These are phyloP conservation scores for Nannobrachium achirus DNA, from an alignment of 2,113 vertebrate species.

Conservation along the genomic window DNA sequence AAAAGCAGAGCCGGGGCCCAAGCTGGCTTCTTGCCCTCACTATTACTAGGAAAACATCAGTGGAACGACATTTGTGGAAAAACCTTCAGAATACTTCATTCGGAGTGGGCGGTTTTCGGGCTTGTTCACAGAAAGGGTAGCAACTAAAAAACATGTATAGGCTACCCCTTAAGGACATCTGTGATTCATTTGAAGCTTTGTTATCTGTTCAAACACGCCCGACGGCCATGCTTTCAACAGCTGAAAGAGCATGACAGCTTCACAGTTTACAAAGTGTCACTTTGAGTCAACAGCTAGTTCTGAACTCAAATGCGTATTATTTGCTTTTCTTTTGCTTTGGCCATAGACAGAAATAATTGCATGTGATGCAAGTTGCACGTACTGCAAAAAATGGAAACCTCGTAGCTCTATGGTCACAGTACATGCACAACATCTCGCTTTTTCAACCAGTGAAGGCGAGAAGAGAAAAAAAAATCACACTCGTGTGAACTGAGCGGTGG, in stretches of 20 bases:
- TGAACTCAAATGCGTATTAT: conserved; percentile 13
- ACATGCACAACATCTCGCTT: not conserved
- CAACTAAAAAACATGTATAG: conserved; percentile 27
- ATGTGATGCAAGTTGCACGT: conserved; percentile 23
- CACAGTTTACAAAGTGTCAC: conserved; percentile 13
- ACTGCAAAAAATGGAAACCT: too few relatives aligned
- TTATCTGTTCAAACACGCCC: conserved; percentile 31
- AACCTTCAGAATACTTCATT: not conserved
- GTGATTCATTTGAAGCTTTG: conserved; percentile 57
- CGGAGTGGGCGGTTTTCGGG: not conserved
- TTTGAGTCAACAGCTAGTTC: conserved; percentile 47
- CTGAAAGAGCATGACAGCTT: conserved; percentile 33
- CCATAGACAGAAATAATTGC: conserved; percentile 8
- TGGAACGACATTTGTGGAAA: conserved; percentile 1
- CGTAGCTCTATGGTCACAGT: conserved; percentile 19
- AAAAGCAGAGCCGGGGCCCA: not conserved
- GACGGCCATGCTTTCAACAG: conserved; percentile 31
- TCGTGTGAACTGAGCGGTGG: too few relatives aligned
- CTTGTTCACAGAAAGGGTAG: not conserved
- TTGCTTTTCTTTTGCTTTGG: conserved; percentile 3
- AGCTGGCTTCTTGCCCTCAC: conserved; percentile 6
- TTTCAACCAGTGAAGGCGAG: too few relatives aligned
- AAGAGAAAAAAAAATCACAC: too few relatives aligned
- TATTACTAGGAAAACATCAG: conserved; percentile 23
- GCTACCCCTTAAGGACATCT: conserved; percentile 52